These are phyloP conservation scores for Drosophila lowei DNA, from an alignment of 1,140 invertebrate genomes.

Conservation along the genomic window DNA sequence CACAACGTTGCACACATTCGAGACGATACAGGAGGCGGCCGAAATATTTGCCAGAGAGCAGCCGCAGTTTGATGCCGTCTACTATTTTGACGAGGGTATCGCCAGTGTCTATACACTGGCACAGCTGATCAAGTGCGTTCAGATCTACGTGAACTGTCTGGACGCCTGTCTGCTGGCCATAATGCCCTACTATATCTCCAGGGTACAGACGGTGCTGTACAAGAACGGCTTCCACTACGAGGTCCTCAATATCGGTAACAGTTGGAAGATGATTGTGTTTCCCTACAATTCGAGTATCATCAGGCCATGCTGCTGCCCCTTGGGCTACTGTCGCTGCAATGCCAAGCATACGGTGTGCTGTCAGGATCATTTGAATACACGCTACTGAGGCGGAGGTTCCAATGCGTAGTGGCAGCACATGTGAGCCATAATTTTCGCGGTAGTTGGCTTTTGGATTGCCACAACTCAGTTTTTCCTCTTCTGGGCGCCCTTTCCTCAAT, in stretches of 20 bases:
- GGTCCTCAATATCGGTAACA: constrained; percentile 6
- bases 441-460: constrained; percentile 45
- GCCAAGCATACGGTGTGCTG: constrained; percentile 25
- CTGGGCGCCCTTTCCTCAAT: background rate
- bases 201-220: constrained; percentile 17
- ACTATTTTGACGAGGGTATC: constrained; percentile 57
- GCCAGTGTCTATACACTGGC: constrained; percentile 38
- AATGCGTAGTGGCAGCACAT: constrained; percentile 65
- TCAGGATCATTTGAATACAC: constrained; percentile 17
- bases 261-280: constrained; percentile 62
- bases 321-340: constrained; percentile 36
- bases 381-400: background rate
- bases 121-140: constrained; percentile 9
- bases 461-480: constrained; percentile 12
- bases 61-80: constrained; percentile 35
- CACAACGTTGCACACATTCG: constrained; percentile 47
- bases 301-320: constrained; percentile 36
- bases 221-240: constrained; percentile 59
- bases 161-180: constrained; percentile 56
- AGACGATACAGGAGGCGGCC: constrained; percentile 16
- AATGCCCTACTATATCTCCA: constrained; percentile 20
- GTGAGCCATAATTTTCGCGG: constrained; percentile 67
- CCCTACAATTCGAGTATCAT: constrained; percentile 30
- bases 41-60: constrained; percentile 25
- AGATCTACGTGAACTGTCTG: constrained; percentile 62